These are phyloP conservation scores for Tragelaphus scriptus DNA, from an alignment of 2,113 vertebrate species.

Conservation along the genomic window DNA sequence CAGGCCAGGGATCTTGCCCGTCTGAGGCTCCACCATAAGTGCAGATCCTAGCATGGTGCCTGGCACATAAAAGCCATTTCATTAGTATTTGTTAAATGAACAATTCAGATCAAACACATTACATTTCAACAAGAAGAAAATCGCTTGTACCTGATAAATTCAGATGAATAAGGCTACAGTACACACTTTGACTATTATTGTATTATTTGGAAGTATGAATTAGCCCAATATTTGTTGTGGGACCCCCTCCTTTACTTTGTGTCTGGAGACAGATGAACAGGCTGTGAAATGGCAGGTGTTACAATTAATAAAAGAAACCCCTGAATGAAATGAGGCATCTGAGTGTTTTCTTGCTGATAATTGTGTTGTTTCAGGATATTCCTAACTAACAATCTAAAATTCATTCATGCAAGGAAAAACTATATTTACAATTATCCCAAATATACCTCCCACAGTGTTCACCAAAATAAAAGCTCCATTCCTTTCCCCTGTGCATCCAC, in stretches of 20 bases:
- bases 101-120: not conserved
- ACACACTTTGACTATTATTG: not conserved
- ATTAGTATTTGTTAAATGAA: not conserved
- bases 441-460: not conserved
- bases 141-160: not conserved
- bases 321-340: conserved; percentile 27
- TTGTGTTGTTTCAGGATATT: conserved; percentile 40
- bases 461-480: not conserved
- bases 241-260: not conserved
- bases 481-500: not conserved
- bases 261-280: not conserved
- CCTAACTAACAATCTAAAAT: conserved; percentile 32
- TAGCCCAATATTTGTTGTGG: not conserved
- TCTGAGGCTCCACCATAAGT: not conserved
- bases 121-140: not conserved
- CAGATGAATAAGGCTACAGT: not conserved
- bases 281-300: conserved; percentile 30
- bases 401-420: conserved; percentile 40
- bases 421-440: conserved; percentile 35
- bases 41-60: not conserved
- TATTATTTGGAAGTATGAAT: not conserved
- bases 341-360: conserved; percentile 28
- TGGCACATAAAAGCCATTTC: not conserved
- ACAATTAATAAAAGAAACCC: conserved; percentile 50
- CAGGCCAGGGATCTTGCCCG: not conserved